Percentiles rank a stretch among this genome's conserved stretches.
These are phyloP conservation scores for Taenioides sp. DNA, from an alignment of 2,797 vertebrate genomes.

Conservation along the genomic window DNA sequence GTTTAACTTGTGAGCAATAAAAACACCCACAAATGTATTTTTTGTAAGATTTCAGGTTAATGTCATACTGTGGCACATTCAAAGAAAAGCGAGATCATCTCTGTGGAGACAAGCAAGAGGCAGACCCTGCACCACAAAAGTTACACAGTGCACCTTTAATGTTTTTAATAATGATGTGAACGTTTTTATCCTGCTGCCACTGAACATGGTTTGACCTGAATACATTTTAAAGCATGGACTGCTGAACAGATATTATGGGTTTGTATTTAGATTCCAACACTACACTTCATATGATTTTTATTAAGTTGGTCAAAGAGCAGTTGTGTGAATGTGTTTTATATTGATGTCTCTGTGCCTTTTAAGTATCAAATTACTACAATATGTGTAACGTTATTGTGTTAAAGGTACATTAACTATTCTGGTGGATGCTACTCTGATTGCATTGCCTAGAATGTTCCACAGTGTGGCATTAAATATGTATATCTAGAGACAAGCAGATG, in stretches of 20 bases:
- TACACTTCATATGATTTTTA: not conserved
- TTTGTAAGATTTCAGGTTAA: too few relatives aligned
- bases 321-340: not conserved
- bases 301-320: not conserved
- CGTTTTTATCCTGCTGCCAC: not conserved
- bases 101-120: too few relatives aligned
- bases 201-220: not conserved
- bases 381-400: not conserved
- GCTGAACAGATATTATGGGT: not conserved
- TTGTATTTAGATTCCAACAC: not conserved
- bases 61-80: too few relatives aligned
- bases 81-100: too few relatives aligned
- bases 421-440: not conserved
- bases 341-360: slow-evolving; percentile 47
- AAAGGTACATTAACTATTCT: not conserved
- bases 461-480: not conserved
- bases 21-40: too few relatives aligned
- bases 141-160: not conserved
- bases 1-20: too few relatives aligned
- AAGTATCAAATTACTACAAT: not conserved
- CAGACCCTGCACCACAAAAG: too few relatives aligned
- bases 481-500: not conserved
- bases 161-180: slow-evolving; percentile 3
- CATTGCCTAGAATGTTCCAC: not conserved
- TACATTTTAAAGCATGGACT: not conserved